Conservation (phyloP, 2,888 invertebrate genomes). For the Drosophila nr. perissopoda region DNA sequence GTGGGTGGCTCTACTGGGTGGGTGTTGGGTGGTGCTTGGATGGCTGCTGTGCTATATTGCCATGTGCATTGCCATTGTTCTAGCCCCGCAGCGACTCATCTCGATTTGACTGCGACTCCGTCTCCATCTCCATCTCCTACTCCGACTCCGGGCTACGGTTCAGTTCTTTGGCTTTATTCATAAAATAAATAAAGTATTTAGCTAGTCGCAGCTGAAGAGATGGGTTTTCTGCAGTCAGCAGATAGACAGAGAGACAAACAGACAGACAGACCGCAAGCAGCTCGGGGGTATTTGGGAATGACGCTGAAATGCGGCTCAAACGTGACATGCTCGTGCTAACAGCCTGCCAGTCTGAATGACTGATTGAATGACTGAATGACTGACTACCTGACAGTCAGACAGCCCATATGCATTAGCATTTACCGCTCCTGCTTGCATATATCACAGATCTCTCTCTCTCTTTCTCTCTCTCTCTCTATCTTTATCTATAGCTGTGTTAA, state of each 20-base stretch:
- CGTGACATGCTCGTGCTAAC: slow-evolving; percentile 11
- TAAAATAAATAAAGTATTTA: slow-evolving; percentile 82
- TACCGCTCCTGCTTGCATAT: background rate
- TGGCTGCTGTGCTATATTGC: slow-evolving; percentile 12
- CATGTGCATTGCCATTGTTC: slow-evolving; percentile 47
- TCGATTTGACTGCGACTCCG: slow-evolving; percentile 28
- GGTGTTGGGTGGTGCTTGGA: slow-evolving; percentile 1
- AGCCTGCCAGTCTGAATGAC: slow-evolving; percentile 9
- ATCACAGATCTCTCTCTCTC: background rate
- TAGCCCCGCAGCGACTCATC: slow-evolving; percentile 20
- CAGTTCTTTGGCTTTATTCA: slow-evolving; percentile 64
- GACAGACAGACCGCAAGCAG: slow-evolving; percentile 51
- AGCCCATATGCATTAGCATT: slow-evolving; percentile 32
- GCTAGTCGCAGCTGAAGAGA: slow-evolving; percentile 38
- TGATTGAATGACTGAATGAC: slow-evolving; percentile 27
- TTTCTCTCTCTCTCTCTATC: background rate
- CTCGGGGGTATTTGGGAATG: slow-evolving; percentile 26
- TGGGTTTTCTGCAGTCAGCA: slow-evolving; percentile 10
- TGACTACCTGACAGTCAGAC: slow-evolving; percentile 40
- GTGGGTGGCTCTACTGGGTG: slow-evolving; percentile 41
- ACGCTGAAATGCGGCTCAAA: slow-evolving; percentile 25
- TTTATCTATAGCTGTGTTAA: background rate
- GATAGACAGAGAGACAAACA: slow-evolving; percentile 2
- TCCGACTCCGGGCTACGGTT: background rate
- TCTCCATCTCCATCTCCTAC: slow-evolving; percentile 3